Conservation (phyloP, 2,797 vertebrate species). For the Gymnothorax reevesii region DNA sequence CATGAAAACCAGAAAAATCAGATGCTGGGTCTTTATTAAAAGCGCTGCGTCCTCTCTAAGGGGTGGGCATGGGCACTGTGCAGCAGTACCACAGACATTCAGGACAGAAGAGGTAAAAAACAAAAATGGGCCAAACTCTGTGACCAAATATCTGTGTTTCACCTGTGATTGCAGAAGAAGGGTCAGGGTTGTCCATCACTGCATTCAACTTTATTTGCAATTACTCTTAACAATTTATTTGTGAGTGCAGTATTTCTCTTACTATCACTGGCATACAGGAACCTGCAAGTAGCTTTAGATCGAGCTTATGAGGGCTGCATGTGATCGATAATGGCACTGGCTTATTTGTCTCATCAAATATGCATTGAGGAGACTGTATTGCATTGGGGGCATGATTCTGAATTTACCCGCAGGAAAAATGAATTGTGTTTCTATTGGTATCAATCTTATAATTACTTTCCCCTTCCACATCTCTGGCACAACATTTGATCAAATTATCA, state of each 20-base stretch:
- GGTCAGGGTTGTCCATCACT: too few species aligned
- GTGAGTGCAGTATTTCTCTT: too few species aligned
- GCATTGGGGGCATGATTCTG: not conserved
- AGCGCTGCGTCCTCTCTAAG: not conserved
- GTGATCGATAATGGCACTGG: not conserved
- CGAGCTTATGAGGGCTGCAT: not conserved
- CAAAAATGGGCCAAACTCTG: too few species aligned
- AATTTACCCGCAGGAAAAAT: not conserved
- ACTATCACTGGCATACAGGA: not conserved
- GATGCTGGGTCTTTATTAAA: not conserved
- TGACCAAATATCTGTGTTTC: too few species aligned
- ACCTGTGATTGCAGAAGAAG: too few species aligned
- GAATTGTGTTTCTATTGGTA: not conserved
- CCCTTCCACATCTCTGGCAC: not conserved
- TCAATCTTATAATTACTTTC: not conserved
- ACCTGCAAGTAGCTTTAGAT: not conserved
- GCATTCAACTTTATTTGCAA: too few species aligned
- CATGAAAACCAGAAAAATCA: slow-evolving; percentile 55
- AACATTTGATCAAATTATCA: not conserved
- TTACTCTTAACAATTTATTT: too few species aligned
- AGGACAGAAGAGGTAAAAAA: too few species aligned
- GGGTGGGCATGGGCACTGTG: not conserved
- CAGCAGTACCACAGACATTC: not conserved
- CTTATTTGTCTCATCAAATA: slow-evolving; percentile 27
- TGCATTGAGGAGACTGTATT: not conserved